phyloP scores from a whole-genome alignment of 2,797 vertebrate species.

The Clarias fuscus region DNA sequence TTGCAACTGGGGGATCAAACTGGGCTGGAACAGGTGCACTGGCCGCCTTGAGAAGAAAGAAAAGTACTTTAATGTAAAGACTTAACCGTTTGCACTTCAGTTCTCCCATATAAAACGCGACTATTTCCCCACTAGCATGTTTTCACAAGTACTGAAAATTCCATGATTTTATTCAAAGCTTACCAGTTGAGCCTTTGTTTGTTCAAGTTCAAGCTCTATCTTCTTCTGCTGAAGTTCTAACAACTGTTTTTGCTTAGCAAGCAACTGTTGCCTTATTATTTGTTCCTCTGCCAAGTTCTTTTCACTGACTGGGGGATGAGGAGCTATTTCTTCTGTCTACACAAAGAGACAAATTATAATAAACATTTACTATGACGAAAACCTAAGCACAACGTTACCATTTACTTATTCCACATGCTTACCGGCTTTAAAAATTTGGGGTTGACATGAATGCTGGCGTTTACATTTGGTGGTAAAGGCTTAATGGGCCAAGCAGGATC shows the following conservation, averaged over 20 bases:
- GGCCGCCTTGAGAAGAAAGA: conserved; percentile 75
- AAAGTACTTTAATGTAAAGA: neutral
- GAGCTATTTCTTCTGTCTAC: conserved; percentile 77
- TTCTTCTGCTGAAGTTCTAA: conserved; percentile 99
- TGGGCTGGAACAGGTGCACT: conserved; percentile 69
- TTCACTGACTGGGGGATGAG: conserved; percentile 76
- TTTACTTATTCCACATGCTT: conserved; percentile 66
- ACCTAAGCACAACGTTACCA: neutral
- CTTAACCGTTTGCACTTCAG: neutral
- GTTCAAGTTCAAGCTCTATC: conserved; percentile 96
- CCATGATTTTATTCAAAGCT: conserved; percentile 60
- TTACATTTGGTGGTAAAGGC: conserved; percentile 91
- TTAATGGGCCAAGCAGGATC: conserved; percentile 99
- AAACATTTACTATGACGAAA: neutral
- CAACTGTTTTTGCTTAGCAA: conserved; percentile 98
- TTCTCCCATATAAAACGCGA: too few species aligned
- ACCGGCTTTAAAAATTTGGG: conserved; percentile 98
- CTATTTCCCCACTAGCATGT: too few species aligned
- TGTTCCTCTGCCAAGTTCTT: conserved; percentile 89
- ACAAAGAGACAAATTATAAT: conserved; percentile 58
- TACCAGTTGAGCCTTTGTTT: conserved; percentile 98
- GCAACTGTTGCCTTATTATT: conserved; percentile 92
- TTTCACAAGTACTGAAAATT: neutral
- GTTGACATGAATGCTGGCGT: conserved; percentile 98
- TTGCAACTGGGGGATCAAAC: conserved; percentile 65